Base-by-base conservation (phyloP, 2,888 invertebrate genomes). In the Cataglyphis rosenhaueri region DNA sequence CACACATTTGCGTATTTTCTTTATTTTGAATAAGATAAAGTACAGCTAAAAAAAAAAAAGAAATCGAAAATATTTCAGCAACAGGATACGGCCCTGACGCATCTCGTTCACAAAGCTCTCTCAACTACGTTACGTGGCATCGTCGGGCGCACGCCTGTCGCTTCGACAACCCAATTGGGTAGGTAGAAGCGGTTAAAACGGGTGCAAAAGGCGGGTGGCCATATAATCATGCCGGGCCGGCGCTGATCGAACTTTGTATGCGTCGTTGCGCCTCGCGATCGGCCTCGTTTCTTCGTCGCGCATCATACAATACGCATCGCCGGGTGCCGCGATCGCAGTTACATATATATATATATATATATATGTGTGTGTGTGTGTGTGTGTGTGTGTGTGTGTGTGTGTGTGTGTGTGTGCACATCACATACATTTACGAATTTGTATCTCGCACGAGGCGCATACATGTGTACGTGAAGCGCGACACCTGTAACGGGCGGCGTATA, bases 81-180 rank as follows among this genome's bases (percentile, higher is more conserved):
- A 15, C 21, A n/a, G n/a, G 9, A 0, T 83, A 86, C 85, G 68
- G 74, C 44, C 82, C 85, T 85, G 88, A 6, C 32, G 48, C 59
- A 48, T 41, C 81, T 25, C 25, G 25, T 88, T 87, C 83, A 81
- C 82, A 85, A 83, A 79, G 82, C 62, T 84, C 21, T 64, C 73
- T 75, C 84, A 82, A 73, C 74, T 82, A 59, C 70, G 79, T 83
- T 85, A 68, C 82, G 81, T 81, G 82, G 81, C 66, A 81, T 57
- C 59, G 88, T 66, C 59, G 78, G 52, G 81, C 82, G 83, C 88
- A 78, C 52, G 70, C 21, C 71, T 82, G 83, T 66, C 66, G 81
- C 83, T 82, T 76, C 61, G 75, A 79, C 71, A 75, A 87, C 71
- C 78, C 84, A 84, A 87, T 87, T 87, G 85, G 82, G 64, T 52